Evolutionary conservation across 1,140 invertebrate species (phyloP), one percentile per base, ranked within the genome.

Genomic region (Conus betulinus): DNA sequence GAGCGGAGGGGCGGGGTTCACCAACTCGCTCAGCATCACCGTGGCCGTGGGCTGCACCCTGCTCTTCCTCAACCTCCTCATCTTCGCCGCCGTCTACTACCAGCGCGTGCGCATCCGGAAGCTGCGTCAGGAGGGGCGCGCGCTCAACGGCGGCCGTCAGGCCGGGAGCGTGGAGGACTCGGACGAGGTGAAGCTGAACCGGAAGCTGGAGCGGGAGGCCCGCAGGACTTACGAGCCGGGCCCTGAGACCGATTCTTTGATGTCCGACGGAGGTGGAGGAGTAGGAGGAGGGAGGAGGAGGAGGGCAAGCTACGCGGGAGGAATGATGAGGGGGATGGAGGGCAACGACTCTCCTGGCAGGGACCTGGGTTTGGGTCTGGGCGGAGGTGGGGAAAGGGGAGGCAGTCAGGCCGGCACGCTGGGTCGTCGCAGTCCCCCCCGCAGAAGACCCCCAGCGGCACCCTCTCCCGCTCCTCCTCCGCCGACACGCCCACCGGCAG

Each of bases 81-180:
- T 99, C 91, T 99, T 99, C 93, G 98, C 98, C 60, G 98, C 98
- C 4, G 98, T 99, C 0, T 99, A 98, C 92, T 99, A 99, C 94
- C 98, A 99, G 93, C 96, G 98, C 20, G 98, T 99, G 93, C 98
- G 98, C 93, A 91, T 94, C 63, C 85, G 89, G 74, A 92, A 91
- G 79, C 25, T 91, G 71, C 87, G 90, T 79, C 39, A 85, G 71
- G 57, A 74, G n/a, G 53, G 76, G 51, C 53, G 85, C n/a, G 82
- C 51, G 57, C 74, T n/a, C 23, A 39, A 57, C 6, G 63, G 39
- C 5, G 67, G 67, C 23, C 11, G 67, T 13, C 11, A 20, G 15
- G 20, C 17, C 6, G 67, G 67, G 7, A 20, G 67, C 23, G 84
- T 51, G 20, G 81, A 85, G 13, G 91, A 91, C 51, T 52, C 82